Evolutionary conservation across 2,888 invertebrate species (phyloP), one percentile per base, ranked within the genome.

Genomic region (Drosophila neonasuta): DNA sequence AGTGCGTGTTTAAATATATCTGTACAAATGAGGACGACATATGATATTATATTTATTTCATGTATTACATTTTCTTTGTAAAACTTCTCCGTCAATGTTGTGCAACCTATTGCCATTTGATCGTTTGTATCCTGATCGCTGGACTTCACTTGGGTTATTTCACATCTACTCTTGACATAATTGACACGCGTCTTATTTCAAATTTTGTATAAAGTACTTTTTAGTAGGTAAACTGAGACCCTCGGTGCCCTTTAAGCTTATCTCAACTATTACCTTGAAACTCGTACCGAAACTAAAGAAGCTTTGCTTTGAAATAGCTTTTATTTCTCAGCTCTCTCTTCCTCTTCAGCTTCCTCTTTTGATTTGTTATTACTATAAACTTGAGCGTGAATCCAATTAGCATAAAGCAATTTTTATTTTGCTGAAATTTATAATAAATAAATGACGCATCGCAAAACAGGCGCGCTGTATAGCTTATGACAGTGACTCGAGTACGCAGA

Each of bases 121-220:
- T 42, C 39, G 41, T 46, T 73, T 78, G 45, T 44, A 54, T 64
- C 46, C 62, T 45, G 46, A 45, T 49, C 17, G 24, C 15, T 52
- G 20, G n/a, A 49, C 48, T 56, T 39, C 64, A 45, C 10, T 61
- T 48, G 51, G 13, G 55, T 56, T 51, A 46, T 46, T 79, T 83
- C 78, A 48, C 80, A 80, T 78, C 54, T 78, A 59, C 30, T 72
- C 79, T 80, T 80, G 79, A 72, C 85, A 68, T 29, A 59, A 34
- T 74, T 71, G 1, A 13, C 32, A 15, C 20, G 32, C 15, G 24
- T 44, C 32, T 2, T 7, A 13, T 34, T 55, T 24, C 32, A 15
- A n/a, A 24, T 51, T 46, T 7, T 24, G 9, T 17, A 17, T 11
- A 34, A 5, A 17, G 11, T 11, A 51, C 29, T 17, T 9, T 11